Evolutionary conservation across 2,113 vertebrate species (phyloP).

Genomic region (Caranx melampygus): DNA sequence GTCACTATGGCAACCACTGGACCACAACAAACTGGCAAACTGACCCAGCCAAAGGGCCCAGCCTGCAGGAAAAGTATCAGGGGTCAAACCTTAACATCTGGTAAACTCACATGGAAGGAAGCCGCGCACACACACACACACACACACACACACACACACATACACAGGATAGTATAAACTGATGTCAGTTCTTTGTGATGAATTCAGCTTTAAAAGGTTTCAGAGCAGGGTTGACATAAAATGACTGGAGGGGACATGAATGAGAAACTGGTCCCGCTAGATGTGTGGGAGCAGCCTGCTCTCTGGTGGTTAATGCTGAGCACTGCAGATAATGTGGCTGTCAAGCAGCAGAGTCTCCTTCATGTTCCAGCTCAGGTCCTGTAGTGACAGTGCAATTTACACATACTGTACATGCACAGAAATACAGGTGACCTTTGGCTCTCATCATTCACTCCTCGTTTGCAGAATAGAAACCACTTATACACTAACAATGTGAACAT

Average conservation of each 20-base stretch:
- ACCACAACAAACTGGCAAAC: slow-evolving; percentile 6
- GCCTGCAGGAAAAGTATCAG: slow-evolving; percentile 1
- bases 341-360: background rate
- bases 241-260: background rate
- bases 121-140: slow-evolving; percentile 11
- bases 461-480: background rate
- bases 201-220: background rate
- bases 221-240: background rate
- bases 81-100: slow-evolving; percentile 68
- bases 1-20: slow-evolving; percentile 51
- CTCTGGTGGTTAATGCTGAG: slow-evolving; percentile 61
- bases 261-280: background rate
- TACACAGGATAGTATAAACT: background rate
- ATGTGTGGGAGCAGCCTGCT: slow-evolving; percentile 45
- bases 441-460: background rate
- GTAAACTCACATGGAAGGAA: slow-evolving; percentile 18
- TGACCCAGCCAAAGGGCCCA: background rate
- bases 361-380: background rate
- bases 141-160: background rate
- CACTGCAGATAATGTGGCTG: slow-evolving; percentile 41
- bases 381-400: slow-evolving; percentile 28
- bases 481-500: too few species aligned
- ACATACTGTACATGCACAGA: background rate
- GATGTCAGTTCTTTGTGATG: background rate
- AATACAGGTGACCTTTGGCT: background rate